These are phyloP conservation scores for Montipora efflorescens DNA, from an alignment of 64 coral and sea anemone genomes.

Conservation along the genomic window DNA sequence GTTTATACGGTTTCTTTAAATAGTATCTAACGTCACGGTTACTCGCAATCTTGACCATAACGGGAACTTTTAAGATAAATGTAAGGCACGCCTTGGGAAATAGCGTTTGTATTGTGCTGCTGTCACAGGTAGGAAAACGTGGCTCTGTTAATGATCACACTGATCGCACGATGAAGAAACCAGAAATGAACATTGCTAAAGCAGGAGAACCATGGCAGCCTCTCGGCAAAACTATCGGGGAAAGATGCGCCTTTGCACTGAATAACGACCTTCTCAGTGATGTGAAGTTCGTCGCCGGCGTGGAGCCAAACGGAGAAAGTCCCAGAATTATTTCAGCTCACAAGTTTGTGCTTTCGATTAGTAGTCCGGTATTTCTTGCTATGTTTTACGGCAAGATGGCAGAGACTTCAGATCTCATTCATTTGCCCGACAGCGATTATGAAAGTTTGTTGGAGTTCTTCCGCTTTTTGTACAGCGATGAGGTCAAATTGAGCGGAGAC, in stretches of 20 bases:
- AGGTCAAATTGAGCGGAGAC: constrained; percentile 4
- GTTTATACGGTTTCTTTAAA: not conserved
- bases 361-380: constrained; percentile 64
- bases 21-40: not conserved
- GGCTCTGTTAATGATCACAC: not conserved
- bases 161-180: not conserved
- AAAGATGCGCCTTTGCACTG: constrained; percentile 56
- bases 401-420: not conserved
- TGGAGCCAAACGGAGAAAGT: not conserved
- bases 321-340: constrained; percentile 34
- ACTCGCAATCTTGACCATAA: not conserved
- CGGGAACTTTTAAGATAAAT: not conserved
- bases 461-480: constrained; percentile 32
- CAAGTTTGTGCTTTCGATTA: constrained; percentile 60
- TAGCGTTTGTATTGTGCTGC: not conserved
- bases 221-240: constrained; percentile 4
- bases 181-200: not conserved
- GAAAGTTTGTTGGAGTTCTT: constrained; percentile 31
- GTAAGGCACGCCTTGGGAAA: too few relatives aligned
- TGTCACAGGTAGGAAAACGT: not conserved
- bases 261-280: constrained; percentile 60
- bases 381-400: constrained; percentile 61
- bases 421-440: constrained; percentile 22
- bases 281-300: constrained; percentile 20
- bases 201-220: constrained; percentile 40